Conservation (phyloP, 2,113 vertebrate species). For the Toxotes chatareus region DNA sequence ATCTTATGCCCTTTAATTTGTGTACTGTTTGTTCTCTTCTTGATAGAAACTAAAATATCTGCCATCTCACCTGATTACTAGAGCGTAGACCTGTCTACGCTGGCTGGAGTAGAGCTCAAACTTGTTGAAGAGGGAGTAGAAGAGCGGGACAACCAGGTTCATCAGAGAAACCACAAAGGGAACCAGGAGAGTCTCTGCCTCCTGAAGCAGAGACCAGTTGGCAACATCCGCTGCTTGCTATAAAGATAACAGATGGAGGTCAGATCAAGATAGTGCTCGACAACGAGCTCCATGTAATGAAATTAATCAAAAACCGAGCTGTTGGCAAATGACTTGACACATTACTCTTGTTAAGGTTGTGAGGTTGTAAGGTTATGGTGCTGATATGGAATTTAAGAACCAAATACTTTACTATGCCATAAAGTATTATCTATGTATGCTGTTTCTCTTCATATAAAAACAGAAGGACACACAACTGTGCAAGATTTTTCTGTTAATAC, state of each 20-base stretch:
- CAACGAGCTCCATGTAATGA: fast-evolving
- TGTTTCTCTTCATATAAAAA: background rate
- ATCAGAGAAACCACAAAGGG: conserved; percentile 89
- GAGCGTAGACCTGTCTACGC: conserved; percentile 84
- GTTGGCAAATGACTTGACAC: background rate
- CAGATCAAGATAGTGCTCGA: background rate
- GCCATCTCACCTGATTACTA: conserved; percentile 87
- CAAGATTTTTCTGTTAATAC: background rate
- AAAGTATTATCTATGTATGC: background rate
- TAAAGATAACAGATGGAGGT: conserved; percentile 35
- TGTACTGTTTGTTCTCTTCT: background rate
- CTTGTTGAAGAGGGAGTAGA: conserved; percentile 89
- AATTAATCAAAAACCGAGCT: background rate
- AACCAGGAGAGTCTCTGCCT: conserved; percentile 88
- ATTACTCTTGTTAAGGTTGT: background rate
- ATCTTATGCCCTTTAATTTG: background rate
- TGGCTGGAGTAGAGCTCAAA: conserved; percentile 90
- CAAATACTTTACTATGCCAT: background rate
- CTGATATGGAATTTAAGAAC: background rate
- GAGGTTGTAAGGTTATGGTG: conserved; percentile 3
- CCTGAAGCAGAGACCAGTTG: conserved; percentile 59
- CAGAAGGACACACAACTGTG: background rate
- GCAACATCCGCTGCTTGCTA: conserved; percentile 20
- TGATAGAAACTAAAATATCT: background rate
- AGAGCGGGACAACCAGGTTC: conserved; percentile 88